phyloP scores from a whole-genome alignment of 1,140 invertebrate species.

The Dendrolimus punctatus region DNA sequence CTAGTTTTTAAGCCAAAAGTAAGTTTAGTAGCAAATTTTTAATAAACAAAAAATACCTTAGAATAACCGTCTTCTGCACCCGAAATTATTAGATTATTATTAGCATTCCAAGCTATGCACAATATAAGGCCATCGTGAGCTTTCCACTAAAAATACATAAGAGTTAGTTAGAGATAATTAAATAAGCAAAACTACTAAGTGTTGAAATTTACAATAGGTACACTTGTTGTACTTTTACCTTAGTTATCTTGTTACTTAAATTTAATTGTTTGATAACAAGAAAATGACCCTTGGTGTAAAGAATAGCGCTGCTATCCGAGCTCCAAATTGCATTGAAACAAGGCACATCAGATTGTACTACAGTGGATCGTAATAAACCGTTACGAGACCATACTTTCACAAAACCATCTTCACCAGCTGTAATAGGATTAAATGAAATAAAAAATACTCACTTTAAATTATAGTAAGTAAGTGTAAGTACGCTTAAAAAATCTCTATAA shows the following conservation, averaged over 20 bases:
- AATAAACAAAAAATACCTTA: slow-evolving; percentile 73
- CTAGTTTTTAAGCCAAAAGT: too few species aligned
- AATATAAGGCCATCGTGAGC: slow-evolving; percentile 95
- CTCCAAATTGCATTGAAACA: slow-evolving; percentile 92
- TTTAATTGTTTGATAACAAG: slow-evolving; percentile 93
- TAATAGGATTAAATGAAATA: slow-evolving; percentile 14
- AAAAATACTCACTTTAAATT: slow-evolving; percentile 3
- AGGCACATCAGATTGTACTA: slow-evolving; percentile 85
- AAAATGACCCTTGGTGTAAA: slow-evolving; percentile 88
- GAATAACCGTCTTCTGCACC: slow-evolving; percentile 97
- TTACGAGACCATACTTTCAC: slow-evolving; percentile 98
- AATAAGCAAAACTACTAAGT: slow-evolving; percentile 9
- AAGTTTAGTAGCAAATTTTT: background rate
- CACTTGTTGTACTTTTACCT: too few species aligned
- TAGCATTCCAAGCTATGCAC: slow-evolving; percentile 90
- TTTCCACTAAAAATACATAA: slow-evolving; percentile 83
- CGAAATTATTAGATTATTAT: slow-evolving; percentile 90
- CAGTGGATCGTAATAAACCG: slow-evolving; percentile 93
- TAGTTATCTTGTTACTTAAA: slow-evolving; percentile 88
- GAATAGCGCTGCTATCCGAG: slow-evolving; percentile 86
- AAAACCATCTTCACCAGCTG: slow-evolving; percentile 95
- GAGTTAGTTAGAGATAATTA: slow-evolving; percentile 2
- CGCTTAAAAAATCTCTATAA: too few species aligned
- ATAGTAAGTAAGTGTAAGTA: too few species aligned
- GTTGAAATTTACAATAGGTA: too few species aligned